These are phyloP conservation scores for Syngnathoides biaculeatus DNA, from an alignment of 2,113 vertebrate species.

Conservation along the genomic window DNA sequence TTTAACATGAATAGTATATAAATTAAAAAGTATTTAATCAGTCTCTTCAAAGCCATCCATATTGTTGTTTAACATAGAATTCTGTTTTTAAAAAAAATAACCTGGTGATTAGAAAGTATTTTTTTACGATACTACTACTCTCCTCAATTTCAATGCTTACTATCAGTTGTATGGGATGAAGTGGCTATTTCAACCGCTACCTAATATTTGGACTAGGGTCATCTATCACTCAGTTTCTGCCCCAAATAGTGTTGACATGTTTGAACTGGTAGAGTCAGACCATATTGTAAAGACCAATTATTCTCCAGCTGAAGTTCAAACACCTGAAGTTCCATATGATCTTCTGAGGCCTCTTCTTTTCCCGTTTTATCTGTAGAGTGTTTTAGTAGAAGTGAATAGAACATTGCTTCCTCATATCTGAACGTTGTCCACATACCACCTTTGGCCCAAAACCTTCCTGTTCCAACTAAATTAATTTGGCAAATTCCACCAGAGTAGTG, in stretches of 20 bases:
- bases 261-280: slow-evolving; percentile 46
- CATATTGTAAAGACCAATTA: slow-evolving; percentile 46
- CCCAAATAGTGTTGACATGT: slow-evolving; percentile 56
- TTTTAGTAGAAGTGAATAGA: slow-evolving; percentile 36
- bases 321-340: slow-evolving; percentile 50
- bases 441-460: slow-evolving; percentile 25
- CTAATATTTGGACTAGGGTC: slow-evolving; percentile 55
- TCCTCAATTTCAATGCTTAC: not conserved
- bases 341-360: slow-evolving; percentile 29
- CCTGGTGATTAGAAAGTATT: not conserved
- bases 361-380: slow-evolving; percentile 45
- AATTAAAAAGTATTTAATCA: no score
- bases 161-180: slow-evolving; percentile 17
- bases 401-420: slow-evolving; percentile 50
- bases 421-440: slow-evolving; percentile 45
- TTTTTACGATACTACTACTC: not conserved
- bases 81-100: not conserved
- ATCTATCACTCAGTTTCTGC: slow-evolving; percentile 55
- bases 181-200: slow-evolving; percentile 50
- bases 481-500: slow-evolving; percentile 23
- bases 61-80: not conserved
- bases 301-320: slow-evolving; percentile 55
- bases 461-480: slow-evolving; percentile 15
- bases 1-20: no score
- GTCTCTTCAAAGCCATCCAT: no score